A percentile compares a stretch with the other conserved stretches of the same genome.
Conservation (phyloP, 53 echinoderm and acorn worm species). For the Antedon mediterranea region DNA sequence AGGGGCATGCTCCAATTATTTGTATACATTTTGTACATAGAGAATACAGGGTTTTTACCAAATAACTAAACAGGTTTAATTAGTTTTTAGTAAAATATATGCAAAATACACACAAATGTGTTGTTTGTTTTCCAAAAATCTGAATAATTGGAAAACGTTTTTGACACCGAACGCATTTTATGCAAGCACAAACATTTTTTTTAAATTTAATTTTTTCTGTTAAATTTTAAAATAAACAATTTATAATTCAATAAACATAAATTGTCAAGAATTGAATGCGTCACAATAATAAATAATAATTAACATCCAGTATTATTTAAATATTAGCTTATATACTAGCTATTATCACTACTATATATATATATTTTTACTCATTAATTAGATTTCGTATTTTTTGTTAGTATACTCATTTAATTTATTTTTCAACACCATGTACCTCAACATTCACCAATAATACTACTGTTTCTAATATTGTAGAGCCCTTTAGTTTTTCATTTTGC, state of each 20-base stretch:
- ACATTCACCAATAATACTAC: no score
- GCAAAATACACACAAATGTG: background rate
- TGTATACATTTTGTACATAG: background rate
- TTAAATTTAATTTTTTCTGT: background rate
- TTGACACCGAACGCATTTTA: background rate
- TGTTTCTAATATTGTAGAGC: no score
- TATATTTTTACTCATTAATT: no score
- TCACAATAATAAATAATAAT: no score
- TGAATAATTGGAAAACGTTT: background rate
- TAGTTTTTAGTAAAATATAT: background rate
- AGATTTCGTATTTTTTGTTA: no score
- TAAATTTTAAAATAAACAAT: no score
- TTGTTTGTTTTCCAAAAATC: background rate
- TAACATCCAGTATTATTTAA: background rate
- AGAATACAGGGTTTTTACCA: background rate
- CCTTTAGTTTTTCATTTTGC: background rate
- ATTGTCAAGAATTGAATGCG: no score
- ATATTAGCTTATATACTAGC: background rate
- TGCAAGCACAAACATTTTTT: background rate
- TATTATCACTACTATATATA: no score
- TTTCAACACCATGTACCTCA: background rate
- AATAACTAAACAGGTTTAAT: background rate
- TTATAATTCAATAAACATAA: no score
- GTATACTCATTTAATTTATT: no score
- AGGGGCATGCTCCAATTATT: background rate